phyloP scores from a whole-genome alignment of 2,797 vertebrate genomes.

The Sebastes goodei region DNA sequence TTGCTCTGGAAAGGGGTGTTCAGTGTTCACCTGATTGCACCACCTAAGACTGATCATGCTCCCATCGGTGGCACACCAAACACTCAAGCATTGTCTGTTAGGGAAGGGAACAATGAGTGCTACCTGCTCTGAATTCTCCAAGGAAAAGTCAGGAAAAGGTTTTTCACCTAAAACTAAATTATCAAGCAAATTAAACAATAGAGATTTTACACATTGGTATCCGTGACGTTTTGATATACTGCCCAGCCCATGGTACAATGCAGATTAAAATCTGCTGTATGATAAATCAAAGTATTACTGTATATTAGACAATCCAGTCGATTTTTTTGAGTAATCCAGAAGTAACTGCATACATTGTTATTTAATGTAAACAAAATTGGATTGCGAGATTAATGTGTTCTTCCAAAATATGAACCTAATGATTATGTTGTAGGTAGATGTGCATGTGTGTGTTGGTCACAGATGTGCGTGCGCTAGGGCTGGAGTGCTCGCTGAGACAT shows the following conservation, averaged over 20 bases:
- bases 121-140: not conserved
- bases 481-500: not conserved
- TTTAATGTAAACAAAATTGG: not conserved
- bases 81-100: not conserved
- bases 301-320: not conserved
- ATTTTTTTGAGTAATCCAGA: not conserved
- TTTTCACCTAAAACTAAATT: not conserved
- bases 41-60: not conserved
- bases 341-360: not conserved
- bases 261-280: not conserved
- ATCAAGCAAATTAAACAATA: not conserved
- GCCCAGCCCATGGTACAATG: not conserved
- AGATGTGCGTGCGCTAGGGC: slow-evolving; percentile 9
- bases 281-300: not conserved
- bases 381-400: not conserved
- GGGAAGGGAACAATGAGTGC: not conserved
- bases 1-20: not conserved
- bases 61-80: not conserved
- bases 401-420: not conserved
- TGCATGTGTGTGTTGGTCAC: not conserved
- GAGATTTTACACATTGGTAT: not conserved
- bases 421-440: not conserved
- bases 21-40: not conserved
- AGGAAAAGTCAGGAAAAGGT: not conserved
- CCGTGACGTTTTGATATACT: not conserved